phyloP scores from a whole-genome alignment of 2,797 vertebrate species.

The Brachymystax lenok region DNA sequence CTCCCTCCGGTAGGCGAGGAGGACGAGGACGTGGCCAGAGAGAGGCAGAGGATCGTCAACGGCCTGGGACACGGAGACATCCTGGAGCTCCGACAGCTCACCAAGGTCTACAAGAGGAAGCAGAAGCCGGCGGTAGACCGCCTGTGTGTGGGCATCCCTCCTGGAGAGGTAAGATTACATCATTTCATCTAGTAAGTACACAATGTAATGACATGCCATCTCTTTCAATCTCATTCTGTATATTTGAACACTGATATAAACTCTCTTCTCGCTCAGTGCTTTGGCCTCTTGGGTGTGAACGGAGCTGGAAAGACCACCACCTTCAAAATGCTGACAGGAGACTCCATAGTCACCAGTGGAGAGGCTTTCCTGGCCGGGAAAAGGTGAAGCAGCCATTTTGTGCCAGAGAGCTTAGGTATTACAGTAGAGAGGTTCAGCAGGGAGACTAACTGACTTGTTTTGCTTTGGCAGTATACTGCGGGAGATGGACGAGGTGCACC shows the following conservation, averaged over 20 bases:
- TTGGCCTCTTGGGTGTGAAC: slow-evolving; percentile 94
- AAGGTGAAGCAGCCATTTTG: slow-evolving; percentile 75
- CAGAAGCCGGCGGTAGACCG: slow-evolving; percentile 94
- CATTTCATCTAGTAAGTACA: neutral
- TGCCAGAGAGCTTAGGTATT: neutral
- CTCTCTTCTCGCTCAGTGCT: slow-evolving; percentile 78
- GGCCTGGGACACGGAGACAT: slow-evolving; percentile 93
- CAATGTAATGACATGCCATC: neutral
- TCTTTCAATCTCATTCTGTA: neutral
- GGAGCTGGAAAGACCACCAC: slow-evolving; percentile 97
- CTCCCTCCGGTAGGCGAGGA: slow-evolving; percentile 87
- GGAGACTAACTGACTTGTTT: no score
- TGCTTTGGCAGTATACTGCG: slow-evolving; percentile 82
- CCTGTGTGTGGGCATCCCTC: slow-evolving; percentile 94
- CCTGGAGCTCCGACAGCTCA: slow-evolving; percentile 90
- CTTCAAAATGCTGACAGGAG: slow-evolving; percentile 97
- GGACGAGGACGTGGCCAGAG: slow-evolving; percentile 93
- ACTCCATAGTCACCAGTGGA: slow-evolving; percentile 89
- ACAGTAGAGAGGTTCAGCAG: no score
- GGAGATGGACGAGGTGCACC: slow-evolving; percentile 89
- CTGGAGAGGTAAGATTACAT: slow-evolving; percentile 85
- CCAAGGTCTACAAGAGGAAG: slow-evolving; percentile 96
- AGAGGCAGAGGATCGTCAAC: slow-evolving; percentile 89
- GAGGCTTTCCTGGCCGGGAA: slow-evolving; percentile 93
- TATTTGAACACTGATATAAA: neutral